Base-by-base conservation (phyloP, 2,797 vertebrate species). In the Aulostomus chinensis region DNA sequence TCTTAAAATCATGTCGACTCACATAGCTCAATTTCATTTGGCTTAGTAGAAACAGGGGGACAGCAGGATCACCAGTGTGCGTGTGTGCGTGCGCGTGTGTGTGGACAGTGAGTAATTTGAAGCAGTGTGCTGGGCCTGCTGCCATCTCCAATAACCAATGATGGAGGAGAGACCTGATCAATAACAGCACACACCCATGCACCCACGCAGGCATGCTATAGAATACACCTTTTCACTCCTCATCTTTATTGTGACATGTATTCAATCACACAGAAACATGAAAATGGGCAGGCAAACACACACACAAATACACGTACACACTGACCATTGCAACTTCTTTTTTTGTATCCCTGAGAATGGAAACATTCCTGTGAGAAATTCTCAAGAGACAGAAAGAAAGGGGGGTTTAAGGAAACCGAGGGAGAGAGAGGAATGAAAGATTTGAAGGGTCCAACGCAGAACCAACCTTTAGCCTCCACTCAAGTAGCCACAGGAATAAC, bases 301-400 rank as follows among this genome's bases (percentile, higher is more conserved):
- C 21, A 52, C 2, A 7, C 55, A 49, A 4, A n/a, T 34, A 40
- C 7, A 40, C 37, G 43, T 2, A 47, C 68, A 65, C 53, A 62
- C 38, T 77, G 72, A 85, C 76, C 80, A 72, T 45, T 68, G 52
- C 55, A 66, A 64, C 64, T 67, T 53, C 69, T 65, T 77, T 77
- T 83, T 86, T 59, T 78, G 53, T 74, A 71, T 56, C 69, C 75
- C 77, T 85, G 81, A 74, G 84, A 86, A 88, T 86, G 80, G 84
- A 86, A 85, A 88, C 76, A 86, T 88, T 86, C 78, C 72, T 79
- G 39, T 28, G 58, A 63, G 58, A 79, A 51, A 58, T 62, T 79
- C 84, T 68, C 80, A 13, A 34, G 84, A 63, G 85, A 65, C 63
- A 17, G 42, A 39, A 5, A 57, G 7, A 39, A 43, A 35, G 39